phyloP scores from a whole-genome alignment of 92 coral and sea anemone species.

The Zoanthus solanderi region DNA sequence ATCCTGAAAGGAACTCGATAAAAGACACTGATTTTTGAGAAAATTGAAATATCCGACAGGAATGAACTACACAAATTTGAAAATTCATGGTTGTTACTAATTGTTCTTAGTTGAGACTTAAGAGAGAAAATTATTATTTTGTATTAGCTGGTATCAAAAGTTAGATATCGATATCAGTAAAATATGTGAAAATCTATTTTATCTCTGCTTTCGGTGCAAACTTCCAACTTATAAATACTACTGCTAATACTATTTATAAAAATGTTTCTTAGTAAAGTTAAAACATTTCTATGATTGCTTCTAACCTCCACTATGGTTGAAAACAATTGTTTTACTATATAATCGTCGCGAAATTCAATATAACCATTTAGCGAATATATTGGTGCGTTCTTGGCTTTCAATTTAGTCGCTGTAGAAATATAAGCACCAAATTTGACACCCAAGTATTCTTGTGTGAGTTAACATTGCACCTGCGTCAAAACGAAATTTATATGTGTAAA shows the following conservation, averaged over 20 bases:
- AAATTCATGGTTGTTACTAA: too few species aligned
- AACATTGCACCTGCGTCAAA: background rate
- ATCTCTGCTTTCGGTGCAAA: background rate
- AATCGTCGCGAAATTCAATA: background rate
- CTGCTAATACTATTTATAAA: too few species aligned
- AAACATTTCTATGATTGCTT: background rate
- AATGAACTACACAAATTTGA: too few species aligned
- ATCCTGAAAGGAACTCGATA: background rate
- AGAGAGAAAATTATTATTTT: too few species aligned
- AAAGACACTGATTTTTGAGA: background rate
- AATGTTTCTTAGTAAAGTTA: background rate
- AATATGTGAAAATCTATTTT: background rate
- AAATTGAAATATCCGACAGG: background rate
- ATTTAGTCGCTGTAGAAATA: constrained; percentile 41
- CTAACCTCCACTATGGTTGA: background rate
- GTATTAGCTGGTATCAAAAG: too few species aligned
- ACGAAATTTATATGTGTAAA: background rate
- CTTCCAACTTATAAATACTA: background rate
- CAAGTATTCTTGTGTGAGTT: background rate
- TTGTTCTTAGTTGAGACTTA: too few species aligned
- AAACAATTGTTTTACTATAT: constrained; percentile 3
- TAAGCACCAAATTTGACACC: background rate
- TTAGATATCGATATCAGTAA: too few species aligned
- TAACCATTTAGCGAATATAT: background rate
- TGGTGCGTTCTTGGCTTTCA: constrained; percentile 18